Percentiles rank a stretch among this genome's conserved stretches.
phyloP scores from a whole-genome alignment of 2,797 vertebrate genomes.

The Benthosema pterotum region DNA sequence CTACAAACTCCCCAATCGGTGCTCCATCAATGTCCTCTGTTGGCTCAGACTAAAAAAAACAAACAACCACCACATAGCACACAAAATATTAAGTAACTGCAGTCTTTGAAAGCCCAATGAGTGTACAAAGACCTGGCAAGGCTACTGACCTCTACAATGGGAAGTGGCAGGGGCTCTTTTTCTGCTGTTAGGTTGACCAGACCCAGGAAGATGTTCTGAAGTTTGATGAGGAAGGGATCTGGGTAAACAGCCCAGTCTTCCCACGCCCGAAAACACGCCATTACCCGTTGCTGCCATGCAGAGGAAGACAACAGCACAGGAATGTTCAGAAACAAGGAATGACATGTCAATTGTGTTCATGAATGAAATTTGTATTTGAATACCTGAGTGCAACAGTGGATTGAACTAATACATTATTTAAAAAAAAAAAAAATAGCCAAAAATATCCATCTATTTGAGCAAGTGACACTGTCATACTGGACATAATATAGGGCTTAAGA shows the following conservation, averaged over 20 bases:
- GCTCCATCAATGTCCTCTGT: conserved; percentile 93
- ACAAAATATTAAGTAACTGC: background rate
- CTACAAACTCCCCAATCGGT: conserved; percentile 92
- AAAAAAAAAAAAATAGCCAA: too few relatives aligned
- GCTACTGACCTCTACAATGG: conserved; percentile 44
- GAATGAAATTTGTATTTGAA: background rate
- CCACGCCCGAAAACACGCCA: conserved; percentile 99
- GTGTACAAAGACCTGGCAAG: background rate
- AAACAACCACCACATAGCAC: background rate
- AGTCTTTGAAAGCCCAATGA: background rate
- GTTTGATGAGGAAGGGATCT: conserved; percentile 97
- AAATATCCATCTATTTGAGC: too few relatives aligned
- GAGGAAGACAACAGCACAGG: background rate
- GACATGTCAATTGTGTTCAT: background rate
- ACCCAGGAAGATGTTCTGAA: conserved; percentile 98
- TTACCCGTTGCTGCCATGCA: conserved; percentile 92
- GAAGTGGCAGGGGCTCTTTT: conserved; percentile 74
- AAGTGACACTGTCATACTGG: too few relatives aligned
- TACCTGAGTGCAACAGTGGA: background rate
- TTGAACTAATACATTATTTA: too few relatives aligned
- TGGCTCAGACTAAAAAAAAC: conserved; percentile 61
- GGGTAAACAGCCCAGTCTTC: conserved; percentile 99
- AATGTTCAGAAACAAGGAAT: background rate
- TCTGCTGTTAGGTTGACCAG: conserved; percentile 93
- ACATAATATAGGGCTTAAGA: too few relatives aligned